Base-by-base conservation (phyloP, 2,797 vertebrate species). In the Fringilla coelebs region DNA sequence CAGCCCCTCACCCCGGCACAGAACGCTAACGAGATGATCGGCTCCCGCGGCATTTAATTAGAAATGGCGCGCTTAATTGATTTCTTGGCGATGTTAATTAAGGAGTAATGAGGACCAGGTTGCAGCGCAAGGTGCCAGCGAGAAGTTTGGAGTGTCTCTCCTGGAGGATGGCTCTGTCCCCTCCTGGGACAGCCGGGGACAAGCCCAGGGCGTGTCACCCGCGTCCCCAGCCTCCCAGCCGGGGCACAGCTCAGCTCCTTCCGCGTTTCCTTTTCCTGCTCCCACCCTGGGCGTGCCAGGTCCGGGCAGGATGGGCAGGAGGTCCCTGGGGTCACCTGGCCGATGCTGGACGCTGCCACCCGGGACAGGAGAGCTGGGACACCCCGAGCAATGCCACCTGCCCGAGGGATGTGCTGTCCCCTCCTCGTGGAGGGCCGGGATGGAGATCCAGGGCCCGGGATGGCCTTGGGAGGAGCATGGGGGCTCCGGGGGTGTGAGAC, bases 11-110 rank as follows among this genome's bases (percentile, higher is more conserved):
- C 94, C 96, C 93, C 96, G 8, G 94, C 95, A 22, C 74, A 36
- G 81, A 65, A 67, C 85, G 32, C 45, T 71, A 75, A 96, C 20
- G 85, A 95, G 90, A 36, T 2, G 79, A 77, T 93, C 97, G 2
- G 79, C 97, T 92, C 95, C 82, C 16, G 36, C 55, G 85, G 95
- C 22, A 73, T 68, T 93, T 97, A 96, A 97, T 97, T 97, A 97
- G 90, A 94, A 86, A 93, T 75, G 87, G n/a, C 43, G 38, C 81
- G 5, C 40, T 28, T 97, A 98, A 98, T 97, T 98, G 97, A 97
- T 97, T 97, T 95, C 97, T 96, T 84, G 95, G 95, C 73, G 46
- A 38, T n/a, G 93, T 96, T 97, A 96, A 97, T 97, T 97, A 97
- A 90, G 93, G 87, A 94, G 85, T 97, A 96, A 96, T 85, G 93